Evolutionary conservation across 2,113 vertebrate species (phyloP).

Genomic region (Corythornis cristatus): DNA sequence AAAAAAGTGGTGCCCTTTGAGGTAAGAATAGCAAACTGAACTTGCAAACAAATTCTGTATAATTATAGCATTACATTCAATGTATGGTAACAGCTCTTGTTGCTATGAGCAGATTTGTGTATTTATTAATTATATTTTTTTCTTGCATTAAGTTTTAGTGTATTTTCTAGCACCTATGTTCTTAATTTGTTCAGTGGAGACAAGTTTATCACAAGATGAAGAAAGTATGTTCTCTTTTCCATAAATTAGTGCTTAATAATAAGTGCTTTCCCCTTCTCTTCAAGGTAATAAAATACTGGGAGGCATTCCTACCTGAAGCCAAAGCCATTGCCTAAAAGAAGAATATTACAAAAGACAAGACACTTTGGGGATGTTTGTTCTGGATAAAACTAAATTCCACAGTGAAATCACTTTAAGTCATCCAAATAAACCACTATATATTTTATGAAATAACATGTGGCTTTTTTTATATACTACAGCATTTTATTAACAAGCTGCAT

Average conservation of each 20-base stretch:
- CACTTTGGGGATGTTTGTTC: slow-evolving; percentile 67
- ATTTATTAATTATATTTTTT: background rate
- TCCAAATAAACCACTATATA: slow-evolving; percentile 87
- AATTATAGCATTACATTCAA: background rate
- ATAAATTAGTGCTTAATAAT: background rate
- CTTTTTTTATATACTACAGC: slow-evolving; percentile 78
- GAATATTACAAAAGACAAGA: slow-evolving; percentile 67
- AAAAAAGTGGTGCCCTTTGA: background rate
- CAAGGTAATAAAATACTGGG: slow-evolving; percentile 99
- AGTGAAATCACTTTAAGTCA: slow-evolving; percentile 80
- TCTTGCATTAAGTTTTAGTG: background rate
- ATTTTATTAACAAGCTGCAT: slow-evolving; percentile 83
- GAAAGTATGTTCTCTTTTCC: background rate
- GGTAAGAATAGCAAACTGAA: background rate
- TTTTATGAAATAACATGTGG: slow-evolving; percentile 84
- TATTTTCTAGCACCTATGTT: background rate
- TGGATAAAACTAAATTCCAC: slow-evolving; percentile 75
- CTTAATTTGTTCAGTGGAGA: background rate
- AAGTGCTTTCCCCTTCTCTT: slow-evolving; percentile 26
- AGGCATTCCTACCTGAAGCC: slow-evolving; percentile 97
- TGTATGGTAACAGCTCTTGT: background rate
- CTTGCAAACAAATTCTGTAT: background rate
- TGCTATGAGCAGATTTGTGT: background rate
- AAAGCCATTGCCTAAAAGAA: slow-evolving; percentile 93
- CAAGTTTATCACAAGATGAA: background rate